Evolutionary conservation across 2,888 invertebrate genomes (phyloP), one percentile per base, ranked within the genome.

Genomic region (Xanthia togata): DNA sequence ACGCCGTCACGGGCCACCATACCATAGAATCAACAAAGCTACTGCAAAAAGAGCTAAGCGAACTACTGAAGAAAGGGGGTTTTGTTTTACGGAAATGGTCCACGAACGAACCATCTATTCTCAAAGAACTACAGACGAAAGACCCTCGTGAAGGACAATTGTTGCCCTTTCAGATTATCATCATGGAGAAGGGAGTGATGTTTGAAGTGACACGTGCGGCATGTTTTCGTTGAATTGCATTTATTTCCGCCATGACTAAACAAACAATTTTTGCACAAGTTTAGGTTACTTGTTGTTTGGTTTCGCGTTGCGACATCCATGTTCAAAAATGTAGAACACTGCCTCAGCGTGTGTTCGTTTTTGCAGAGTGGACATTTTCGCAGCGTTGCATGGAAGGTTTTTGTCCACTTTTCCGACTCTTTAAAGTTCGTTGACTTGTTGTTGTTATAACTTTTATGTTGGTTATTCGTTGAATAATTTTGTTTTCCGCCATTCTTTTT

Each of bases 391-490:
- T 53, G 35, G 11, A 26, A 38, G 55, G 26, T 20, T 69, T 69
- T 69, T 26, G 38, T 38, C 68, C 53, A 68, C 53, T 68, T 68
- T 38, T 35, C 68, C 55, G 53, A 1, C 17, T 53, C 53, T 68
- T 68, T 68, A 55, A 17, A 69, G 69, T 69, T 55, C 55, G 55
- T 69, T 41, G 55, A 41, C 55, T 47, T 47, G 20, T 69, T 20
- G 3, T 65, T 23, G 11, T n/a, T n/a, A n/a, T n/a, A n/a, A n/a
- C n/a, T n/a, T n/a, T n/a, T n/a, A n/a, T n/a, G n/a, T 55, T 55
- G 55, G 26, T 41, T 55, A 14, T 50, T 50, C 20, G 50, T 50
- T 50, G 20, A 20, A 50, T 20, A 50, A 6, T 50, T 50, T 50
- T 50, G 50, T 55, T 68, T 68, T 4, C 53, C 31, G 2, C 17